A percentile compares a stretch with the other conserved stretches of the same genome.
These are phyloP conservation scores for Linnaemya tessellans DNA, from an alignment of 2,888 invertebrate species.

Conservation along the genomic window DNA sequence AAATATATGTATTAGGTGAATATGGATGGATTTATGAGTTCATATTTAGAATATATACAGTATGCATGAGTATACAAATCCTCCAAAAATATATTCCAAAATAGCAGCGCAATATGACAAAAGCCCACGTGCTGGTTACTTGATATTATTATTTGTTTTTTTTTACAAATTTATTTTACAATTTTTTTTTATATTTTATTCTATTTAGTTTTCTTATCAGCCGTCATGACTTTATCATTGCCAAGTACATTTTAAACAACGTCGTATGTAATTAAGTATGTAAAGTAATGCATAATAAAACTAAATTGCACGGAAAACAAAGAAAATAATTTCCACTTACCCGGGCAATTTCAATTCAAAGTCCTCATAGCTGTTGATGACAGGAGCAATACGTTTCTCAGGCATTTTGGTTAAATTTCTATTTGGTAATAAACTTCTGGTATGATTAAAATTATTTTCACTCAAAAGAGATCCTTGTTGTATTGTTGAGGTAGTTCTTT, in stretches of 20 bases:
- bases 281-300: background rate
- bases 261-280: conserved; percentile 28
- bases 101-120: background rate
- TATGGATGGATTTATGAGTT: background rate
- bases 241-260: conserved; percentile 28
- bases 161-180: background rate
- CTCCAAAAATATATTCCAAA: background rate
- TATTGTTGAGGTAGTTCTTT: conserved; percentile 47
- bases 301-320: background rate
- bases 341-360: conserved; percentile 79
- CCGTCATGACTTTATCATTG: conserved; percentile 16
- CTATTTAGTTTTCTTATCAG: conserved; percentile 35
- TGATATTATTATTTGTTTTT: background rate
- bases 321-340: conserved; percentile 76
- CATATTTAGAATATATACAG: background rate
- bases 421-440: conserved; percentile 4
- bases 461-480: conserved; percentile 23
- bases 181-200: conserved; percentile 1
- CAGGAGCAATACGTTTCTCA: conserved; percentile 77
- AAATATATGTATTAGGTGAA: background rate
- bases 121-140: background rate
- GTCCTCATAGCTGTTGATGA: conserved; percentile 78
- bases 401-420: conserved; percentile 76
- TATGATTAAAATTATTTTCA: conserved; percentile 5
- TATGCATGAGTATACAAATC: background rate